phyloP scores from a whole-genome alignment of 2,888 invertebrate genomes.

The Xanthia icteritia region DNA sequence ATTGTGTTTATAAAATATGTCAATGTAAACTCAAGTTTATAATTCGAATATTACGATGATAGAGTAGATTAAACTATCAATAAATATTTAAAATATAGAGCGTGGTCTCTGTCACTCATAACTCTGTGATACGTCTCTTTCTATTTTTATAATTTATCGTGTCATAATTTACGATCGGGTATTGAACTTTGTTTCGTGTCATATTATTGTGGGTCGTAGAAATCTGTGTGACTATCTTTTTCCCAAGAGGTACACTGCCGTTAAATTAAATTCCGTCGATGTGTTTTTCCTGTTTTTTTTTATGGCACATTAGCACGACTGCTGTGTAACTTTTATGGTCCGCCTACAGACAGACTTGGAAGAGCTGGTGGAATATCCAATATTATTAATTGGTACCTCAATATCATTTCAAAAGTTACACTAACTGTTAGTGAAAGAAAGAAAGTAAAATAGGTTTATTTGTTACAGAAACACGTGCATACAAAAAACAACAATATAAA shows the following conservation, averaged over 20 bases:
- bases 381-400: constrained; percentile 27
- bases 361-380: constrained; percentile 11
- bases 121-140: neutral
- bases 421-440: no score
- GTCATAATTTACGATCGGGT: neutral
- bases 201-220: neutral
- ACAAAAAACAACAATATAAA: no score
- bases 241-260: neutral
- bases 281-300: constrained; percentile 20
- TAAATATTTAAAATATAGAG: neutral
- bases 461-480: no score
- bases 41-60: no score
- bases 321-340: neutral
- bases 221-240: neutral
- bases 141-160: neutral
- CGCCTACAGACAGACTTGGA: neutral
- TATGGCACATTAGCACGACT: constrained; percentile 7
- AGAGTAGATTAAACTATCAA: no score
- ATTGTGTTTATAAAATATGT: no score
- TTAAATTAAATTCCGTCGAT: constrained; percentile 35
- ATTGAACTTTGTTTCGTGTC: constrained; percentile 11
- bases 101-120: neutral
- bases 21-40: no score
- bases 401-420: no score
- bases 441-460: no score